Conservation (phyloP, 1,140 invertebrate genomes). For the Psilanteris sp. region DNA sequence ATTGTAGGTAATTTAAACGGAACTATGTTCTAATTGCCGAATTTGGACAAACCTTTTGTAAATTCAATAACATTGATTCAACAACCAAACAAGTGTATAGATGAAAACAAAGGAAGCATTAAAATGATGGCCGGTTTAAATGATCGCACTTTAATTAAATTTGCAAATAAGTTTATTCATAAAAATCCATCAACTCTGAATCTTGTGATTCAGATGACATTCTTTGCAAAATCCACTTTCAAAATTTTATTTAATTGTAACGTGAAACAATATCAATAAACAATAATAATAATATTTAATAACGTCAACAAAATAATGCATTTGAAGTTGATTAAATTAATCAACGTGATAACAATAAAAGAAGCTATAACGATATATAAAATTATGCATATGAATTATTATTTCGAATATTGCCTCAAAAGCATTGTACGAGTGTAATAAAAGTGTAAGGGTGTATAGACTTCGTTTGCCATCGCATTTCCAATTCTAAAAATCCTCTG, state of each 20-base stretch:
- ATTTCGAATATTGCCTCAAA: slow-evolving; percentile 28
- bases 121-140: no score
- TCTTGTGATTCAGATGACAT: no score
- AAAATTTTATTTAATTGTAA: slow-evolving; percentile 16
- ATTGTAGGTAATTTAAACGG: slow-evolving; percentile 48
- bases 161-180: no score
- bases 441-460: slow-evolving; percentile 39
- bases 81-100: neutral
- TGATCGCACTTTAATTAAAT: no score
- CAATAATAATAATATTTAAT: no score
- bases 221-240: neutral
- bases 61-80: slow-evolving; percentile 5
- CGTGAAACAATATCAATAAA: slow-evolving; percentile 18
- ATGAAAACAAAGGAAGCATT: neutral
- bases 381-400: slow-evolving; percentile 20
- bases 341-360: slow-evolving; percentile 17
- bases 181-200: no score
- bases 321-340: slow-evolving; percentile 26
- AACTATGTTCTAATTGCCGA: slow-evolving; percentile 40
- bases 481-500: slow-evolving; percentile 10
- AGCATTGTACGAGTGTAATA: slow-evolving; percentile 33
- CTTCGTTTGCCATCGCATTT: slow-evolving; percentile 15
- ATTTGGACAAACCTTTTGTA: slow-evolving; percentile 27
- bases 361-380: slow-evolving; percentile 10
- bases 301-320: slow-evolving; percentile 45